Conservation (phyloP, 1,140 invertebrate genomes). For the Orussus abietinus region DNA sequence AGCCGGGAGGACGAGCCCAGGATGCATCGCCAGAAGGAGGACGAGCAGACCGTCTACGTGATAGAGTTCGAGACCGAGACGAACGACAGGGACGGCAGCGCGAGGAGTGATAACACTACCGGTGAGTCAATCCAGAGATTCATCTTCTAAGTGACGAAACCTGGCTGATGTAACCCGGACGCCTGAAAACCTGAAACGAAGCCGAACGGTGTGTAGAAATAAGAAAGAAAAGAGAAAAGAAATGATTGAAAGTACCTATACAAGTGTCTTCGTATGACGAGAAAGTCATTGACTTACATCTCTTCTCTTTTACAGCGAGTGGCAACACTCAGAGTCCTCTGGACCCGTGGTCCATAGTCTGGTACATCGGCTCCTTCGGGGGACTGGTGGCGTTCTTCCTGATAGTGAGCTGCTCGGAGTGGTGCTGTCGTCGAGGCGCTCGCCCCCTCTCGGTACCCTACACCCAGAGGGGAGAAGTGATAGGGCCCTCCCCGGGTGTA, state of each 20-base stretch:
- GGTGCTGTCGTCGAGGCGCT: slow-evolving; percentile 52
- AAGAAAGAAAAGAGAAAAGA: slow-evolving; percentile 1
- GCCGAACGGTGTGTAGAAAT: not conserved
- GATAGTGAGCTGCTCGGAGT: slow-evolving; percentile 60
- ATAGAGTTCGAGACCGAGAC: slow-evolving; percentile 37
- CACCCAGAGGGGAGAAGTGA: slow-evolving; percentile 31
- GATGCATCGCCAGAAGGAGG: slow-evolving; percentile 13
- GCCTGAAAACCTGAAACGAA: not conserved
- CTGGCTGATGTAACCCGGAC: not conserved
- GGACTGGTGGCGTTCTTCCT: slow-evolving; percentile 59
- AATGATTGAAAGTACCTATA: slow-evolving; percentile 1
- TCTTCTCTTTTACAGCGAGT: slow-evolving; percentile 32
- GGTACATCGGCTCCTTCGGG: slow-evolving; percentile 61
- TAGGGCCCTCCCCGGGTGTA: slow-evolving; percentile 17
- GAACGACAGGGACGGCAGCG: slow-evolving; percentile 31
- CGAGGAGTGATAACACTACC: slow-evolving; percentile 29
- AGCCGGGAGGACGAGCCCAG: not conserved
- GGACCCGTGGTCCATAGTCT: slow-evolving; percentile 58
- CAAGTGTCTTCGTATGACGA: not conserved
- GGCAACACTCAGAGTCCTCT: slow-evolving; percentile 36
- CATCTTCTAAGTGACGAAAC: not conserved
- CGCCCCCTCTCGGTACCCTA: slow-evolving; percentile 31
- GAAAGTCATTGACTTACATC: slow-evolving; percentile 3
- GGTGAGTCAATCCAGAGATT: no score
- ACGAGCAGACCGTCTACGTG: slow-evolving; percentile 34